Conservation (phyloP, 2,797 vertebrate genomes). For the Myotis daubentonii region DNA sequence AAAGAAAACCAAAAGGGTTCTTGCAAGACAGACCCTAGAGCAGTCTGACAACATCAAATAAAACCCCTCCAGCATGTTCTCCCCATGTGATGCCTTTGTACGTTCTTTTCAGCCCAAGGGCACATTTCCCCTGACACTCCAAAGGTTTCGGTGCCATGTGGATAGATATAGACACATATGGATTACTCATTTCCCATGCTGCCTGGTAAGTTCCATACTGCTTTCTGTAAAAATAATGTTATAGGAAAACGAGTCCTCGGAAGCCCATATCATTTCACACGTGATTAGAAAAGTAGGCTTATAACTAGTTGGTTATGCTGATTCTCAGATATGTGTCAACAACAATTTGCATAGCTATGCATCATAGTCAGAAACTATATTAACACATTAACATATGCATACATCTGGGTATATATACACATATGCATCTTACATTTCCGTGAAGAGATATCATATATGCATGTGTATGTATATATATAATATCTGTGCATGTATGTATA, state of each 20-base stretch:
- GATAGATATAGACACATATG: constrained; percentile 57
- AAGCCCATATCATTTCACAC: constrained; percentile 47
- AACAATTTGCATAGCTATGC: not conserved
- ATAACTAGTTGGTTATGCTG: not conserved
- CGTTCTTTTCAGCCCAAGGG: constrained; percentile 71
- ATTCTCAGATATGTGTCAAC: not conserved
- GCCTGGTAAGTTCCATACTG: constrained; percentile 12
- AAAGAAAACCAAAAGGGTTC: constrained; percentile 74
- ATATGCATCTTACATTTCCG: not conserved
- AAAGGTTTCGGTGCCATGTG: constrained; percentile 64
- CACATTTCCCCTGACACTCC: constrained; percentile 63
- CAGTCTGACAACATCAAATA: constrained; percentile 85
- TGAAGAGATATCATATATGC: not conserved
- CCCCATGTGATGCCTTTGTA: constrained; percentile 83
- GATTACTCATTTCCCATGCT: constrained; percentile 63
- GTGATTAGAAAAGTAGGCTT: not conserved
- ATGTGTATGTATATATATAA: too few species aligned
- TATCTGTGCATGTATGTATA: not conserved
- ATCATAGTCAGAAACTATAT: not conserved
- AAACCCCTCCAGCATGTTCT: constrained; percentile 84
- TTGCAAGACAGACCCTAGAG: constrained; percentile 84
- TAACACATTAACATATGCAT: not conserved
- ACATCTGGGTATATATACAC: not conserved
- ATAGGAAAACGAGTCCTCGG: not conserved
- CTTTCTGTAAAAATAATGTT: constrained; percentile 57